Evolutionary conservation across 92 coral and sea anemone species (phyloP).

Genomic region (Isaurus tuberculatus): DNA sequence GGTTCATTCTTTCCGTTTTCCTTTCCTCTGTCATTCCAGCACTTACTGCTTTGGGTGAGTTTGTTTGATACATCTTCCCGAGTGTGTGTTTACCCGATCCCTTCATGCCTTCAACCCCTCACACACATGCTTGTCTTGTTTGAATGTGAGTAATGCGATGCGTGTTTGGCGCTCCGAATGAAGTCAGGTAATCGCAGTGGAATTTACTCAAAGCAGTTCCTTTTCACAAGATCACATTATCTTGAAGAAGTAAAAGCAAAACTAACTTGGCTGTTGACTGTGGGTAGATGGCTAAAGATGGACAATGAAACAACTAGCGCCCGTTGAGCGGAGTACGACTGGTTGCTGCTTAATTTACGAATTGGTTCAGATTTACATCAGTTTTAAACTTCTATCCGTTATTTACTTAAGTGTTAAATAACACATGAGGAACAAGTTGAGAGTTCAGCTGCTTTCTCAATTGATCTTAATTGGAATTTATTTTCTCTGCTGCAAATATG

Average conservation of each 20-base stretch:
- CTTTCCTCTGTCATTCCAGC: slow-evolving; percentile 10
- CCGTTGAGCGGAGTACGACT: slow-evolving; percentile 28
- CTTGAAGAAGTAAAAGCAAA: not conserved
- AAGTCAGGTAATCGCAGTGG: not conserved
- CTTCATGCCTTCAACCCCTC: slow-evolving; percentile 28
- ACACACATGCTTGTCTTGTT: slow-evolving; percentile 19
- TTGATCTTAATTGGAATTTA: not conserved
- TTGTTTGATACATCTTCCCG: slow-evolving; percentile 1
- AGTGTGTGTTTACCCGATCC: slow-evolving; percentile 36
- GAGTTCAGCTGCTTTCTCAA: slow-evolving; percentile 36
- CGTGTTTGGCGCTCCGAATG: not conserved
- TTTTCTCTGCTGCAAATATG: slow-evolving; percentile 12
- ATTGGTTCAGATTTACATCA: not conserved
- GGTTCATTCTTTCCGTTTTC: slow-evolving; percentile 15
- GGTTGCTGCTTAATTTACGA: slow-evolving; percentile 22
- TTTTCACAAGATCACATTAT: not conserved
- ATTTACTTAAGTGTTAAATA: not conserved
- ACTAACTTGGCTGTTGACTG: not conserved
- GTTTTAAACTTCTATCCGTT: not conserved
- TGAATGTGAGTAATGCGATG: slow-evolving; percentile 24
- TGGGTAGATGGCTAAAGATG: not conserved
- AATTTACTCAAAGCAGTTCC: slow-evolving; percentile 1
- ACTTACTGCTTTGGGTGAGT: slow-evolving; percentile 29
- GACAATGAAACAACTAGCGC: slow-evolving; percentile 44
- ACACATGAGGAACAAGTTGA: slow-evolving; percentile 16